phyloP scores from a whole-genome alignment of 2,113 vertebrate species.

The Pimephales promelas region DNA sequence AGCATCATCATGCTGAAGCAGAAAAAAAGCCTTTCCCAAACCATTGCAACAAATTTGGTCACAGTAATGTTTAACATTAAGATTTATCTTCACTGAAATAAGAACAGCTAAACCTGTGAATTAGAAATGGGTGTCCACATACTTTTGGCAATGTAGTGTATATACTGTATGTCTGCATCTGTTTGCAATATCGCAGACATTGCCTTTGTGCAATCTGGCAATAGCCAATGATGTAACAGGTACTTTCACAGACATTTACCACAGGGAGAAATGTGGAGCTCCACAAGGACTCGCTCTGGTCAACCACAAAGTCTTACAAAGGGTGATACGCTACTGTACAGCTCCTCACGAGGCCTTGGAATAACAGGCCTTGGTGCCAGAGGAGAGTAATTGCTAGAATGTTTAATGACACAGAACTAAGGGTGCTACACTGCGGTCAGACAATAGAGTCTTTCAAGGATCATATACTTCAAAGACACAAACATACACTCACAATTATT shows the following conservation, averaged over 20 bases:
- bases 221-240: slow-evolving; percentile 29
- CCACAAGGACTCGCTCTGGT: slow-evolving; percentile 33
- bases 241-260: slow-evolving; percentile 45
- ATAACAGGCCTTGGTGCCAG: slow-evolving; percentile 51
- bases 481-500: neutral
- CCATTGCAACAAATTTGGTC: neutral
- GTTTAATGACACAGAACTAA: slow-evolving; percentile 43
- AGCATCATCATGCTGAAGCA: neutral
- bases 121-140: neutral
- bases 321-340: slow-evolving; percentile 57
- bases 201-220: slow-evolving; percentile 14
- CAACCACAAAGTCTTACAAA: slow-evolving; percentile 62
- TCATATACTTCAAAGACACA: slow-evolving; percentile 2
- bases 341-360: slow-evolving; percentile 50
- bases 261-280: slow-evolving; percentile 62
- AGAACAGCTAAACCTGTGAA: slow-evolving; percentile 1
- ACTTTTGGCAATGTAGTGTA: neutral
- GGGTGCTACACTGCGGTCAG: slow-evolving; percentile 21
- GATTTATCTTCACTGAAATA: neutral
- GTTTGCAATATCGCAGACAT: slow-evolving; percentile 17
- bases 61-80: neutral
- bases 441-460: slow-evolving; percentile 28
- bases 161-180: neutral
- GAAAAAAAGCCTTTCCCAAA: neutral
- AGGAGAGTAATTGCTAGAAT: slow-evolving; percentile 55